Base-by-base conservation (phyloP, 2,888 invertebrate species). In the Noctuana brunneofusca region DNA sequence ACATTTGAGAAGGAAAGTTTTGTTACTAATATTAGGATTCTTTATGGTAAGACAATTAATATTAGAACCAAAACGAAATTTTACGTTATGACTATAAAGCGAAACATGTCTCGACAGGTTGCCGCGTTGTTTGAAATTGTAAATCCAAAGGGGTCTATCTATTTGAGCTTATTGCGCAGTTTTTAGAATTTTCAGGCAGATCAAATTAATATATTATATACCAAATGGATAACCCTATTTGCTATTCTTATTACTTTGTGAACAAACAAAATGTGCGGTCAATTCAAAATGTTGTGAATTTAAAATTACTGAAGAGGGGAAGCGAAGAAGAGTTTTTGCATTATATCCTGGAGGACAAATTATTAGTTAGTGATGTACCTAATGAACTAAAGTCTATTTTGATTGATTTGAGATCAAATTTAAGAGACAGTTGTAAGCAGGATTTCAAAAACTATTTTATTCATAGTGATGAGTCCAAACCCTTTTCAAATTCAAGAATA, bases 221-320 rank as follows among this genome's bases (percentile, higher is more conserved):
- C 2, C 5, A 20, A 14, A 83, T 88, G 84, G 78, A 79, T 54
- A 64, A 43, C 11, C 75, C 80, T 0, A 63, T 84, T 60, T 87
- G 87, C 72, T 72, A 86, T 64, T 81, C 89, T 1, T 79, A 84
- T 65, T 75, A 81, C 68, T 90, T 90, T 69, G 75, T 80, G 3
- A 87, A 89, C 71, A 91, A 89, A 73, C 85, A 87, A 73, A 87
- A 89, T 71, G 74, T 87, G 41, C 75, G 91, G 62, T 87, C 88
- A 1, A 84, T 78, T 66, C 72, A 69, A 58, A 87, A 86, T 71
- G 69, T 87, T 68, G 43, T 86, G 18, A 80, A 82, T 69, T 64
- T 69, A 22, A 78, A 76, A 64, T 67, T 78, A 65, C 66, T 83
- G n/a, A 83, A 78, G 68, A 70, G 71, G 53, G 73, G 75, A 55